Conservation (phyloP, 2,888 invertebrate species). For the Entomobrya proxima region DNA sequence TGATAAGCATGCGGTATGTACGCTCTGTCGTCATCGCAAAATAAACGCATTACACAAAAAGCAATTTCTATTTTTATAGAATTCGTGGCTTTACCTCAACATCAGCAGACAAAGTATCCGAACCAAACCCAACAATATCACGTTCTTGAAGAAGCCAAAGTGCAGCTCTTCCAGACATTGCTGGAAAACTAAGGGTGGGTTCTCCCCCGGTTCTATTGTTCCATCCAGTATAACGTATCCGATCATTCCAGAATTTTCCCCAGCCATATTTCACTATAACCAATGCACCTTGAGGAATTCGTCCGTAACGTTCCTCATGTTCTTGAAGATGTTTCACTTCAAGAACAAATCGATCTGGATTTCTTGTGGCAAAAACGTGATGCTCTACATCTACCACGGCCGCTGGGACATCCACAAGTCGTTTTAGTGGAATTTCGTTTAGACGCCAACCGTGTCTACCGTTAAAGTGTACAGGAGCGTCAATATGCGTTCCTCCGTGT, state of each 20-base stretch:
- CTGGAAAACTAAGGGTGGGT: conserved; percentile 74
- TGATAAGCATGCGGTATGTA: no score
- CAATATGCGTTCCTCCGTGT: conserved; percentile 78
- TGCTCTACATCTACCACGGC: conserved; percentile 76
- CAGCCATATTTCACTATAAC: conserved; percentile 78
- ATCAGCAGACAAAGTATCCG: conserved; percentile 83
- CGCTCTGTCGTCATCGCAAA: no score
- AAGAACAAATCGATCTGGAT: conserved; percentile 75
- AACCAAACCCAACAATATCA: conserved; percentile 82
- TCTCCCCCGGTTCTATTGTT: conserved; percentile 35
- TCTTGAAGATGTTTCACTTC: conserved; percentile 77
- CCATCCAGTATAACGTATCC: conserved; percentile 73
- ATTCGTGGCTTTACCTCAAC: conserved; percentile 79
- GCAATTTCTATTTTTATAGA: not conserved
- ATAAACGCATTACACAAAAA: no score
- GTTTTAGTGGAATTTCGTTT: conserved; percentile 79
- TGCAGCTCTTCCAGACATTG: conserved; percentile 81
- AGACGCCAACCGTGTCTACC: conserved; percentile 79
- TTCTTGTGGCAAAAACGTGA: conserved; percentile 63
- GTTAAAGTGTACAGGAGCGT: conserved; percentile 81
- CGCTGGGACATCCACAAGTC: conserved; percentile 77
- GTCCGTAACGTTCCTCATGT: conserved; percentile 78
- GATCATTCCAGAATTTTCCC: conserved; percentile 76
- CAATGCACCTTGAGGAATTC: conserved; percentile 78
- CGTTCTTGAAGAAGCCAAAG: conserved; percentile 81